Base-by-base conservation (phyloP, 2,888 invertebrate genomes). In the Volucella zonaria region DNA sequence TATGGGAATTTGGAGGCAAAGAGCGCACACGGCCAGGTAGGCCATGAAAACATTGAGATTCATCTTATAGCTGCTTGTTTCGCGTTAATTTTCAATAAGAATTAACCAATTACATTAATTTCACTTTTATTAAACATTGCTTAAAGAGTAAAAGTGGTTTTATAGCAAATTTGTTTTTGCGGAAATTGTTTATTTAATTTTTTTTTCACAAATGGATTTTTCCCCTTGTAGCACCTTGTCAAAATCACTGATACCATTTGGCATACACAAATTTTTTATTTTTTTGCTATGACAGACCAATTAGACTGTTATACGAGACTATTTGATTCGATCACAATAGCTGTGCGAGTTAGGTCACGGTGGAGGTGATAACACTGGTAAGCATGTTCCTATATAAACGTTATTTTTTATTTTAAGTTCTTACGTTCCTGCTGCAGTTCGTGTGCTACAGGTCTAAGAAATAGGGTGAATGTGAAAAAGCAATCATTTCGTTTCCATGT, bases 1-100 rank as follows among this genome's bases (percentile, higher is more conserved):
- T 68, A 89, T 71, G 59, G 87, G 87, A 61, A 90, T 86, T 85
- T 89, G 88, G 86, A 94, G 92, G 87, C 87, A 89, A 31, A 90
- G 86, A 47, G 87, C 88, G 73, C 87, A 87, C 47, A 89, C 62
- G 49, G 87, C 87, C 61, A 89, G 67, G 81, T 88, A 89, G 62
- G 87, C 82, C 83, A 88, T 86, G 56, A 88, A 87, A 64, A 86
- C 86, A 85, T 88, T 87, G 23, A 86, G 71, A 62, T 87, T 77
- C 86, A 87, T 87, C 43, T 40, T 76, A 54, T 59, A 51, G 42
- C 45, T 43, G 67, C 67, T 78, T 51, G 10, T 76, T 64, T 73
- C 12, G 49, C 66, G 42, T 62, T 68, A 58, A 31, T 54, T 76
- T 67, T 47, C n/a, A 52, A 31, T 49, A 47, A 58, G 62, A 85